Percentiles rank a stretch among this genome's conserved stretches.
phyloP scores from a whole-genome alignment of 2,797 vertebrate species.

The Mastacembelus armatus region DNA sequence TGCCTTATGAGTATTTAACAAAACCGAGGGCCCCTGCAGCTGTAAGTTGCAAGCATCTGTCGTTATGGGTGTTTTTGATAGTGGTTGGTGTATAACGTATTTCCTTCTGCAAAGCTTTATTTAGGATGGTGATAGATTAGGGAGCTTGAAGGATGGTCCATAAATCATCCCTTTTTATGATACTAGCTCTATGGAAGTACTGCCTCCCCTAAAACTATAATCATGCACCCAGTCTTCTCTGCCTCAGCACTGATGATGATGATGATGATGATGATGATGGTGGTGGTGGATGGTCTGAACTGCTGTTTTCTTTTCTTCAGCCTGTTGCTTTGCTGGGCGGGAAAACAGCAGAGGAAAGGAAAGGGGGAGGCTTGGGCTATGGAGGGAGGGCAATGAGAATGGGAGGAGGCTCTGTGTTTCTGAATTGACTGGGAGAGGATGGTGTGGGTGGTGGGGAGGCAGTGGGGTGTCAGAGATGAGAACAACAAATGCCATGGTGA shows the following conservation, averaged over 20 bases:
- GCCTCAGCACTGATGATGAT: slow-evolving; percentile 6
- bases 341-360: slow-evolving; percentile 72
- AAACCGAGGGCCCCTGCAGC: rapidly evolving
- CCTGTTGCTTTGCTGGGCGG: slow-evolving; percentile 74
- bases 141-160: not conserved
- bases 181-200: too few species aligned
- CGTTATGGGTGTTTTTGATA: not conserved
- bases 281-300: slow-evolving; percentile 27
- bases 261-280: too few species aligned
- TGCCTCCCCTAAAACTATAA: not conserved
- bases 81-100: not conserved
- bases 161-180: not conserved
- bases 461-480: not conserved
- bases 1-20: not conserved
- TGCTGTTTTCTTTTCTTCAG: slow-evolving; percentile 52
- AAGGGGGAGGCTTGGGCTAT: slow-evolving; percentile 28
- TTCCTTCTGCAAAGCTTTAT: not conserved
- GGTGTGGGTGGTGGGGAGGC: slow-evolving; percentile 11
- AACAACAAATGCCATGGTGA: not conserved
- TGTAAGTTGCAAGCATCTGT: not conserved
- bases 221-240: not conserved
- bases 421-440: slow-evolving; percentile 19
- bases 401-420: slow-evolving; percentile 46
- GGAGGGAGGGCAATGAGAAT: slow-evolving; percentile 3
- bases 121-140: not conserved